These are phyloP conservation scores for Eubasilissa regina DNA, from an alignment of 1,140 invertebrate species.

Conservation along the genomic window DNA sequence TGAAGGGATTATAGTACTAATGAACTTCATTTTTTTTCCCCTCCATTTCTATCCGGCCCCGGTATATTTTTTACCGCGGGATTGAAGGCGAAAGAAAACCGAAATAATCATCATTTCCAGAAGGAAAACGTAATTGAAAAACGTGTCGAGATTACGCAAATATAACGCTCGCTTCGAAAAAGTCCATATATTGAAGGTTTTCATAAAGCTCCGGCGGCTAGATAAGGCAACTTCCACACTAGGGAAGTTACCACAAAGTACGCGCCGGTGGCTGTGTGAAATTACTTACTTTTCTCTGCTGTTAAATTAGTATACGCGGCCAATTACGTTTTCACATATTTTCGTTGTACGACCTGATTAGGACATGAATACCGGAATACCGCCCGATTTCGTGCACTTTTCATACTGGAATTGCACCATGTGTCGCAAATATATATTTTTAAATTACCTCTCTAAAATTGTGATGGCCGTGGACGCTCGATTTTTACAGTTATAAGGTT, in stretches of 20 bases:
- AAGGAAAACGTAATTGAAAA: constrained; percentile 30
- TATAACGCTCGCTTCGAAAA: constrained; percentile 1
- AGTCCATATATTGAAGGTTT: constrained; percentile 7
- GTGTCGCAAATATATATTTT: too few relatives aligned
- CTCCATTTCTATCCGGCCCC: background rate
- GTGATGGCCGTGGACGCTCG: too few relatives aligned
- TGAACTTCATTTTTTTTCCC: constrained; percentile 31
- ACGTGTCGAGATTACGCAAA: constrained; percentile 36
- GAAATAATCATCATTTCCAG: constrained; percentile 28
- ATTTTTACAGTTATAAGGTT: too few relatives aligned
- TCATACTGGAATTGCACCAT: too few relatives aligned
- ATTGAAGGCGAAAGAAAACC: constrained; percentile 9
- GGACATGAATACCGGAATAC: too few relatives aligned
- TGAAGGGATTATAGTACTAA: constrained; percentile 35
- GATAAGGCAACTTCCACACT: too few relatives aligned
- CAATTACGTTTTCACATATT: too few relatives aligned
- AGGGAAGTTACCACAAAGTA: background rate
- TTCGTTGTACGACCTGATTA: too few relatives aligned
- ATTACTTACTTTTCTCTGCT: background rate
- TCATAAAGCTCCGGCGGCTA: constrained; percentile 6
- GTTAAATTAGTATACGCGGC: too few relatives aligned
- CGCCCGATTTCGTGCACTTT: too few relatives aligned
- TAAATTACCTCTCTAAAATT: too few relatives aligned
- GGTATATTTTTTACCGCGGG: too few relatives aligned
- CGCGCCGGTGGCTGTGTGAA: background rate